Base-by-base conservation (phyloP, 1,140 invertebrate genomes). In the Eufriesea mexicana region DNA sequence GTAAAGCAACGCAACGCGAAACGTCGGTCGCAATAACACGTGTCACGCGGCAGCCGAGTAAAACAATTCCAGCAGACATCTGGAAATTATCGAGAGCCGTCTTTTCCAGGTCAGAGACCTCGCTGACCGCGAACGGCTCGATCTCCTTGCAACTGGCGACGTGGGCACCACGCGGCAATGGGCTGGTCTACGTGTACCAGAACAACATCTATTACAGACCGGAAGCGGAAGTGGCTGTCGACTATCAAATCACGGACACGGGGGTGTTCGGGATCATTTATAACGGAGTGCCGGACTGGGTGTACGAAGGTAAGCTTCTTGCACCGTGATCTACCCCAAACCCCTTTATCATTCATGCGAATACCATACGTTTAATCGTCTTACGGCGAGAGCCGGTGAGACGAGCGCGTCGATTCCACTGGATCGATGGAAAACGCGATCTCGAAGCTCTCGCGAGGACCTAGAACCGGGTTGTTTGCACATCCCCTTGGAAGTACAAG, bases 241-340 rank as follows among this genome's bases (percentile, higher is more conserved):
- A 95, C 80, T 93, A 93, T 84, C 92, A 94, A 85, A 92, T 97
- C 47, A 96, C 96, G 2, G 92, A 90, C 12, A 95, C 93, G 42
- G 95, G 94, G 5, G 87, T 92, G 20, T 93, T 94, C n/a, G 95
- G 94, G 18, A 94, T 92, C 25, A 94, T 97, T 80, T 97, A 96
- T 92, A 97, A 97, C 91, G 97, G 97, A 42, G 94, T 97, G 54
- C 96, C 97, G 8, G 97, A 97, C 92, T 98, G 97, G 97, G 95
- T 97, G 42, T 97, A 97, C 91, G 97, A 97, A 95, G 96, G 97
- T 97, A 90, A 92, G 89, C 91, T 55, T 42, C 80, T 57, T 66
- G 67, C 12, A 68, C 18, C 20, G 18, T 25, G 5, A 2, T 49
- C 54, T 18, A 5, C 28, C 12, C 10, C 4, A 7, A 47, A 10